Evolutionary conservation across 2,113 vertebrate genomes (phyloP).

Genomic region (Kryptolebias marmoratus): DNA sequence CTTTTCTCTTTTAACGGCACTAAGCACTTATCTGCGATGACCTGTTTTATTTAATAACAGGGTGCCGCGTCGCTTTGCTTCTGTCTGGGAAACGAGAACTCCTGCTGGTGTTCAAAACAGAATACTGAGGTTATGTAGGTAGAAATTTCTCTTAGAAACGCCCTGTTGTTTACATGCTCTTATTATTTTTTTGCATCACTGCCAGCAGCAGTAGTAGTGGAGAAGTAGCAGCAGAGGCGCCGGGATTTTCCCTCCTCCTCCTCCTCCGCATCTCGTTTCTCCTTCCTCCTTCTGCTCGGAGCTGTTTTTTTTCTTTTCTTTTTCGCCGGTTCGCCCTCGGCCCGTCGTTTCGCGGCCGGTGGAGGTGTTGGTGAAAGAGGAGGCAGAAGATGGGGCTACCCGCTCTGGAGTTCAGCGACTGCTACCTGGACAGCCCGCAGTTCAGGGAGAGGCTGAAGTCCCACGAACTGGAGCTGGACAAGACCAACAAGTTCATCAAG

Average conservation of each 20-base stretch:
- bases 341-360: neutral
- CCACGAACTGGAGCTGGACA: conserved; percentile 96
- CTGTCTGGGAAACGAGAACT: neutral
- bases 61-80: conserved; percentile 22
- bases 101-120: neutral
- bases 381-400: conserved; percentile 87
- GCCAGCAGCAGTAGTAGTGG: neutral
- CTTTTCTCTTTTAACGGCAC: neutral
- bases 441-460: conserved; percentile 94
- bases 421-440: conserved; percentile 94
- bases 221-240: conserved; percentile 1
- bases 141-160: conserved; percentile 15
- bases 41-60: conserved; percentile 29
- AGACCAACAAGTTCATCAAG: conserved; percentile 99
- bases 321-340: conserved; percentile 18
- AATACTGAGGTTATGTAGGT: conserved; percentile 38
- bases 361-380: neutral
- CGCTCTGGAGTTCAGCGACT: conserved; percentile 96
- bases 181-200: conserved; percentile 55
- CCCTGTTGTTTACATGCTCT: conserved; percentile 49
- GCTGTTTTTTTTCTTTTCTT: neutral
- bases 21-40: conserved; percentile 17
- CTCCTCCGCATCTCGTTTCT: conserved; percentile 10
- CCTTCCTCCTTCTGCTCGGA: conserved; percentile 23
- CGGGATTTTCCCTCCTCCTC: conserved; percentile 26